Conservation (phyloP, 37 sponge, comb jelly and placozoan species). For the Cladorhizidae sp. region DNA sequence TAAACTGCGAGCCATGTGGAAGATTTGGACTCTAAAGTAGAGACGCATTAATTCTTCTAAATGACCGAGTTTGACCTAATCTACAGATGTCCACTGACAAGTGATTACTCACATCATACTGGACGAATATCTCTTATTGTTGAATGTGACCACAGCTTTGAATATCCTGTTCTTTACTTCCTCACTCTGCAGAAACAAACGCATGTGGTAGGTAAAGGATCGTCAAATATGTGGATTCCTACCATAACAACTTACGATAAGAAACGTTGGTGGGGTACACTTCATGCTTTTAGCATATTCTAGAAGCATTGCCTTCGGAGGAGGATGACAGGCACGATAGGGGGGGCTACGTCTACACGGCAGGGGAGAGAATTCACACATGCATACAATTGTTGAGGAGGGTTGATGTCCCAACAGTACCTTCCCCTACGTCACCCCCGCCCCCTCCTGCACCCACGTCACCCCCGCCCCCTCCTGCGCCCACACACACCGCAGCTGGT, state of each 20-base stretch:
- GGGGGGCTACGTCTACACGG: constrained; percentile 13
- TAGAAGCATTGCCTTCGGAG: constrained; percentile 28
- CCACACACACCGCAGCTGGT: too few relatives aligned
- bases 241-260: constrained; percentile 1
- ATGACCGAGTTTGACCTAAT: too few relatives aligned
- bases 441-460: too few relatives aligned
- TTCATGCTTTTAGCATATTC: constrained; percentile 16
- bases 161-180: constrained; percentile 54
- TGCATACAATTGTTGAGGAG: too few relatives aligned
- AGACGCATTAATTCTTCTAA: too few relatives aligned
- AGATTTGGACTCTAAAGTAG: too few relatives aligned
- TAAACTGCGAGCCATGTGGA: too few relatives aligned
- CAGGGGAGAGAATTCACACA: too few relatives aligned
- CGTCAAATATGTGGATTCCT: background rate
- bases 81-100: too few relatives aligned
- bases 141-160: constrained; percentile 71
- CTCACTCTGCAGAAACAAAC: constrained; percentile 19
- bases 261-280: constrained; percentile 4
- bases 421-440: too few relatives aligned
- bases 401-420: too few relatives aligned
- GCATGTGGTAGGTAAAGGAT: background rate
- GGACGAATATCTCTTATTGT: constrained; percentile 63
- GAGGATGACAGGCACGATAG: background rate
- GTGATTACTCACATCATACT: constrained; percentile 72
- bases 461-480: too few relatives aligned